These are phyloP conservation scores for Ceriagrion tenellum DNA, from an alignment of 2,888 invertebrate species.

Conservation along the genomic window DNA sequence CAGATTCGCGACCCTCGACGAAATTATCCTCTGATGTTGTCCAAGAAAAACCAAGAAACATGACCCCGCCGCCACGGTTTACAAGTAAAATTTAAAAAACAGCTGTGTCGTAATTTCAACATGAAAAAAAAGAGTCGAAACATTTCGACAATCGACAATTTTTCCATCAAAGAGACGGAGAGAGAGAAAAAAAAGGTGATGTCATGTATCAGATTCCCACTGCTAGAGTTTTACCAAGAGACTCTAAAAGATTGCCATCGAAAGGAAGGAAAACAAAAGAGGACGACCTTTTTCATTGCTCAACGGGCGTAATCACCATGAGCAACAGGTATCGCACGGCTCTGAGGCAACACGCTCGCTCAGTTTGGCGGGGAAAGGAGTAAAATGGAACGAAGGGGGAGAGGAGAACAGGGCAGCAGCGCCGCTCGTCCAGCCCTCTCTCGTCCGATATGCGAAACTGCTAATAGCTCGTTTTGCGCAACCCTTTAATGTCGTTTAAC, in stretches of 20 bases:
- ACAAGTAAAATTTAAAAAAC: not conserved
- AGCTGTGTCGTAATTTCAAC: not conserved
- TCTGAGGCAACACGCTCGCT: not conserved
- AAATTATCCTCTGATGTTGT: no score
- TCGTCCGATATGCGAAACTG: not conserved
- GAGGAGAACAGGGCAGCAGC: no score
- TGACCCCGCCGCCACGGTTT: not conserved
- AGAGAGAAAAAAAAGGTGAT: not conserved
- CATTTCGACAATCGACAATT: not conserved
- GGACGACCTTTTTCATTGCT: slow-evolving; percentile 47
- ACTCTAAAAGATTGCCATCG: slow-evolving; percentile 38
- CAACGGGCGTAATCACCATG: slow-evolving; percentile 25
- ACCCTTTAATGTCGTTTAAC: slow-evolving; percentile 5
- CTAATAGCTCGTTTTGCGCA: slow-evolving; percentile 50
- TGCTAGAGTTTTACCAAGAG: not conserved
- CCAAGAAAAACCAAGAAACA: not conserved
- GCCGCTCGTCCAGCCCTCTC: not conserved
- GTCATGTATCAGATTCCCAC: slow-evolving; percentile 25
- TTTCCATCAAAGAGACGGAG: not conserved
- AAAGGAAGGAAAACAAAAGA: not conserved
- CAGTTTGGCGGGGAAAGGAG: not conserved
- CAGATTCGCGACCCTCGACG: no score
- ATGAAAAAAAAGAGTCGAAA: not conserved
- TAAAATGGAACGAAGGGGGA: not conserved
- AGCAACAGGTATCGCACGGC: slow-evolving; percentile 42